Evolutionary conservation across 35 echinoderm and acorn worm genomes (phyloP), one percentile per base, ranked within the genome.

Genomic region (Lytechinus variegatus): DNA sequence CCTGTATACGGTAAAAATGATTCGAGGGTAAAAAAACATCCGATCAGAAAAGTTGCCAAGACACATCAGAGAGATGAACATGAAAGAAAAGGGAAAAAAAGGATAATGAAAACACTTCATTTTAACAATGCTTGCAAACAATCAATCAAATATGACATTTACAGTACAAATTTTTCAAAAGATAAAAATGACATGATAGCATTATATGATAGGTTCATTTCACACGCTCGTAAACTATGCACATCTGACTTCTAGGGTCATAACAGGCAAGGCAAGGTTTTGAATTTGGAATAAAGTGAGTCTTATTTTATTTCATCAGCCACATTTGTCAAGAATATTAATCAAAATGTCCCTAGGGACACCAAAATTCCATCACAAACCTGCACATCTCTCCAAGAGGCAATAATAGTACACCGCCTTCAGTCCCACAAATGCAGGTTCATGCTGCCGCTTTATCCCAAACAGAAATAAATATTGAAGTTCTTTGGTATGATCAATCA

Each of bases 401-500:
- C n/a, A 79, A 79, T 79, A 24, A 79, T 79, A 79, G 66, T 79
- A n/a, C 66, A 79, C 19, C n/a, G 66, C 66, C 66, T 24, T 79
- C 3, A 79, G 66, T 79, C 66, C 66, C 66, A 79, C n/a, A 24
- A 79, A 79, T 24, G 7, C n/a, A 24, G 66, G 66, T 79, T 79
- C 14, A 24, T 79, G 66, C 66, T 24, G 66, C n/a, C 33, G 66
- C n/a, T 79, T 79, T 79, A 79, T 79, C 66, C 66, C 66, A 79
- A 79, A 79, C 66, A 79, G 66, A 79, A 79, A 79, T 79, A 79
- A 79, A 79, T 79, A 79, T 79, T 79, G 66, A 79, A 79, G 66
- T 24, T 79, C 66, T 44, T 44, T 79, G 66, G 66, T 24, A 79
- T 79, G 66, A 79, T 79, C 66, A 79, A 79, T 79, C 66, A 79